Conservation (phyloP, 35 echinoderm and acorn worm genomes). For the Heliocidaris erythrogramma region DNA sequence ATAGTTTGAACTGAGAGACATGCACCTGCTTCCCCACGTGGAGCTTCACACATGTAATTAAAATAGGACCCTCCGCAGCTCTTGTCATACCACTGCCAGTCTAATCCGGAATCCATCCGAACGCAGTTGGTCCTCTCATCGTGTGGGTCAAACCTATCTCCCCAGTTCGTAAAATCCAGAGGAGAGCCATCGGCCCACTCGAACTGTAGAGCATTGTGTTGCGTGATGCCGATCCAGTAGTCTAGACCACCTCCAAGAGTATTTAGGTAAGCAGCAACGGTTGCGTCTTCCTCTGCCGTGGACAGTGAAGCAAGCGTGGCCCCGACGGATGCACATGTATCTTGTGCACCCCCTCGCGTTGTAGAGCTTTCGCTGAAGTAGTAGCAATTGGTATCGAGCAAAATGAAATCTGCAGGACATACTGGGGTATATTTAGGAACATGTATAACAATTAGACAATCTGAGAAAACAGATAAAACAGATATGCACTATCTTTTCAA, state of each 20-base stretch:
- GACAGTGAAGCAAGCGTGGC: not conserved
- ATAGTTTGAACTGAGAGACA: no score
- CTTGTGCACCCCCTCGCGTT: not conserved
- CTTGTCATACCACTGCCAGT: not conserved
- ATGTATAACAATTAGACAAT: no score
- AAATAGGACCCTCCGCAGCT: not conserved
- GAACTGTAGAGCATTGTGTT: slow-evolving; percentile 12
- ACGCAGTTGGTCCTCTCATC: slow-evolving; percentile 29
- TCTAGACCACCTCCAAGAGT: not conserved
- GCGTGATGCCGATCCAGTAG: slow-evolving; percentile 36
- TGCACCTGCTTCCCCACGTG: not conserved
- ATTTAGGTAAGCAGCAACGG: not conserved
- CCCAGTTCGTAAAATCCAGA: not conserved
- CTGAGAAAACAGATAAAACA: no score
- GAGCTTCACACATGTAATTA: not conserved
- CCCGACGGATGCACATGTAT: not conserved
- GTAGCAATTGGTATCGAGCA: not conserved
- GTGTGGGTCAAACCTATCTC: not conserved
- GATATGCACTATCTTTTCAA: no score
- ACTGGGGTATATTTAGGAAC: not conserved
- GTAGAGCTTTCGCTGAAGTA: not conserved
- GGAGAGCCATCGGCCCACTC: slow-evolving; percentile 23
- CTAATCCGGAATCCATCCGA: not conserved
- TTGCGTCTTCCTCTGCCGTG: not conserved
- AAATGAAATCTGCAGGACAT: slow-evolving; percentile 11